Evolutionary conservation across 2,888 invertebrate genomes (phyloP), one percentile per base, ranked within the genome.

Genomic region (Bursaphelenchus okinawaensis): DNA sequence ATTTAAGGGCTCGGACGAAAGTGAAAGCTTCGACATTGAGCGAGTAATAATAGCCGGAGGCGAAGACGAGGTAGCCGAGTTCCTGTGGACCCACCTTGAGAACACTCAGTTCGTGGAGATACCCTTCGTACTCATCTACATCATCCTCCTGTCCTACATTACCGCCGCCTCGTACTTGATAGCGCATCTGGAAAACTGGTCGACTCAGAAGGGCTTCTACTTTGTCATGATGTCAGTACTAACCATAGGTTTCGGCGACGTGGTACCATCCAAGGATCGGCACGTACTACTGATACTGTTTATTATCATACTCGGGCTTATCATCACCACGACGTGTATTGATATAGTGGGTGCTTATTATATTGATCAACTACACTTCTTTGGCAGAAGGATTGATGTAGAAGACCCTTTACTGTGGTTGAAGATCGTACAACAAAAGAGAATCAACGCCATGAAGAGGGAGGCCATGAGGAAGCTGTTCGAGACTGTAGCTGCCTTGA

Each of bases 181-280:
- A n/a, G 69, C 79, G 19, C 83, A 83, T 67, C 90, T 70, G 64
- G 91, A 83, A 50, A 57, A 56, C 0, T 95, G 94, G 94, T 12
- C 60, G 9, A 50, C 51, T 20, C 60, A 59, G 51, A 91, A 92
- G 68, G 89, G 94, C 0, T 93, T 95, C 83, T 96, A 96, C 84
- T 96, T 95, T 83, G 91, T 95, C 0, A 94, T 95, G 83, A 91
- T 95, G 79, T 93, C 69, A 16, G 91, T 94, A 88, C 91, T 93
- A 1, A 95, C 95, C 0, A 92, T 96, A 63, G 95, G 95, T n/a
- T 85, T 85, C 68, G 85, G 85, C 57, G 85, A 80, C 58, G 75
- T 84, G 72, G 80, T 84, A 3, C 85, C 86, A 19, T 84, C 87
- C 83, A 90, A 92, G 85, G 91, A 93, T 1, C 87, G 89, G 83